These are phyloP conservation scores for Tinea trinotella DNA, from an alignment of 2,888 invertebrate species.

Conservation along the genomic window DNA sequence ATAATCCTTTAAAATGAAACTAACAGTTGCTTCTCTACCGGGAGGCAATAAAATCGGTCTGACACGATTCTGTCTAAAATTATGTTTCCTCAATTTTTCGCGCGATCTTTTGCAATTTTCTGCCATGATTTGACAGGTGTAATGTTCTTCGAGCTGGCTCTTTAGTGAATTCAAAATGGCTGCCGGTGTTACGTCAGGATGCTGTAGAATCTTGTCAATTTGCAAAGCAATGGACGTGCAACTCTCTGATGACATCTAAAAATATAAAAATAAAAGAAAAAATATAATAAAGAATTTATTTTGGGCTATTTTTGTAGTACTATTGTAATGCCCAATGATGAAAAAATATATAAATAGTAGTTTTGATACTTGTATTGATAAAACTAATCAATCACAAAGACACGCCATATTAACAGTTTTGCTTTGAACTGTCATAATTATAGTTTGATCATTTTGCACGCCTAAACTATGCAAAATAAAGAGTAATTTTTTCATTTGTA, in stretches of 20 bases:
- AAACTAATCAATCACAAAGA: too few relatives aligned
- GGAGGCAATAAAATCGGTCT: slow-evolving; percentile 34
- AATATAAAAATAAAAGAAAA: slow-evolving; percentile 10
- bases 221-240: slow-evolving; percentile 47
- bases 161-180: slow-evolving; percentile 32
- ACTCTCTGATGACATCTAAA: slow-evolving; percentile 45
- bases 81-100: slow-evolving; percentile 18
- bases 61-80: slow-evolving; percentile 31
- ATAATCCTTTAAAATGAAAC: too few relatives aligned
- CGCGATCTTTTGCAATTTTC: slow-evolving; percentile 30
- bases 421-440: too few relatives aligned
- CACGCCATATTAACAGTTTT: too few relatives aligned
- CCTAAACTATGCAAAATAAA: too few relatives aligned
- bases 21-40: slow-evolving; percentile 37
- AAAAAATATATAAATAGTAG: too few relatives aligned
- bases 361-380: too few relatives aligned
- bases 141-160: slow-evolving; percentile 39
- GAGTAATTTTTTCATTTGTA: too few relatives aligned
- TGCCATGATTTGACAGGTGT: slow-evolving; percentile 36
- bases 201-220: slow-evolving; percentile 33
- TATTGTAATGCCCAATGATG: too few relatives aligned
- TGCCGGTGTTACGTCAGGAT: slow-evolving; percentile 27
- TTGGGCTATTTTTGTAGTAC: too few relatives aligned
- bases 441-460: too few relatives aligned
- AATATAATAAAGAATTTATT: too few relatives aligned